Percentiles rank a stretch among this genome's conserved stretches.
Conservation (phyloP, 2,888 invertebrate species). For the Sarcophaga carnaria region DNA sequence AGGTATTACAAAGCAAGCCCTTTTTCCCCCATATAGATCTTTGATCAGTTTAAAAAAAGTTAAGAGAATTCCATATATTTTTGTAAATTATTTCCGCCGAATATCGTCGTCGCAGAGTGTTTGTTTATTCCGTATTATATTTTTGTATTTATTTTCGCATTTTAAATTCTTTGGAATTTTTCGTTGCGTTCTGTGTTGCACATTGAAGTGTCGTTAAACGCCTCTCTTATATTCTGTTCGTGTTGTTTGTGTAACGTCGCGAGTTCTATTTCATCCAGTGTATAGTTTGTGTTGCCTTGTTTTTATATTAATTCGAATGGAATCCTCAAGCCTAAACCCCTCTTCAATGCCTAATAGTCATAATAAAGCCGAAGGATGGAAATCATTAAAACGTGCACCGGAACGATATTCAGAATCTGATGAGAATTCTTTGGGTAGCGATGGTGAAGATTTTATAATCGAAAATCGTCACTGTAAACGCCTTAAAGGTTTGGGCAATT, state of each 20-base stretch:
- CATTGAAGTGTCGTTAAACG: not conserved
- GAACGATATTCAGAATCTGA: slow-evolving; percentile 53
- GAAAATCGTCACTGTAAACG: slow-evolving; percentile 60
- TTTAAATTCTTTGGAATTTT: slow-evolving; percentile 32
- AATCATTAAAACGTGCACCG: slow-evolving; percentile 60
- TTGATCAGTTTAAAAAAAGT: not conserved
- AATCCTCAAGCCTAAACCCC: slow-evolving; percentile 39
- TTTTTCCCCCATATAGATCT: slow-evolving; percentile 1
- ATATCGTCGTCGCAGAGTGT: slow-evolving; percentile 2
- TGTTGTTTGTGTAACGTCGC: not conserved
- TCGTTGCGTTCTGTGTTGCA: slow-evolving; percentile 32
- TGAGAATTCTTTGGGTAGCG: slow-evolving; percentile 17
- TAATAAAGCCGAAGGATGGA: slow-evolving; percentile 44
- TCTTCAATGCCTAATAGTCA: slow-evolving; percentile 2
- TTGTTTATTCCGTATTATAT: slow-evolving; percentile 39
- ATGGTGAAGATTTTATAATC: slow-evolving; percentile 7
- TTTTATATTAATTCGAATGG: slow-evolving; percentile 46
- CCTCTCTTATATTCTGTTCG: slow-evolving; percentile 1
- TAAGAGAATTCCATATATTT: slow-evolving; percentile 32
- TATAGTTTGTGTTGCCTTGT: not conserved
- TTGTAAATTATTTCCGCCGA: slow-evolving; percentile 26
- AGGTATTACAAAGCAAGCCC: not conserved
- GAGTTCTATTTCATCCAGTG: slow-evolving; percentile 11
- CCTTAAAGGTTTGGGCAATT: slow-evolving; percentile 45
- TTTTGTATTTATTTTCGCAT: not conserved